Evolutionary conservation across 2,113 vertebrate genomes (phyloP), one percentile per base, ranked within the genome.

Genomic region (Pterocles orientalis): DNA sequence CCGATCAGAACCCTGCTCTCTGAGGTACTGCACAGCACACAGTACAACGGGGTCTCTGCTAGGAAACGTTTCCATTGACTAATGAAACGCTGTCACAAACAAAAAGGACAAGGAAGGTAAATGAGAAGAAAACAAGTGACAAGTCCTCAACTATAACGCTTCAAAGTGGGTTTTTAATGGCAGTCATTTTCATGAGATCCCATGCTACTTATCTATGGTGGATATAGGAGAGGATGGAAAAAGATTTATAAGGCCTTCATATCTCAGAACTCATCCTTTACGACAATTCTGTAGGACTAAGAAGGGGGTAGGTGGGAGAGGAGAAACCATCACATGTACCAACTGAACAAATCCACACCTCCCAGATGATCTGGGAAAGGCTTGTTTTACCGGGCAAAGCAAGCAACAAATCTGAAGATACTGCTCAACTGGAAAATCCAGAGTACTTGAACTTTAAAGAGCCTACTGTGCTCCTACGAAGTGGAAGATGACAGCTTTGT

Each of bases 41-140:
- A 0, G 20, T 7, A 21, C 2, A 11, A n/a, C 0, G 1, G 36
- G 13, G 33, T 45, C 34, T 62, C 72, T 43, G 54, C 60, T 29
- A 28, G 19, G 77, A 79, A 81, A n/a, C 0, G 0, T 23, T 36
- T 53, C 3, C 47, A 24, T 1, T 31, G 83, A 60, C 4, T 9
- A 77, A 81, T 25, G 31, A 69, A 83, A 24, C 36, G 71, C 14
- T 23, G 45, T 53, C 50, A 45, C 16, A 34, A 43, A 13, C 21
- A 57, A 80, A 61, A 69, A 34, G 21, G 33, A 9, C 21, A 70
- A 36, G 34, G 25, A 83, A 68, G 66, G 53, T 24, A 45, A 41
- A 33, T 2, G 12, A 83, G 20, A 76, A 34, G 36, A 53, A n/a
- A 61, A 71, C 24, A 88, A 56, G 1, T 69, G 41, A 15, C 18